Evolutionary conservation across 2,797 vertebrate species (phyloP).

Genomic region (Platalea minor): DNA sequence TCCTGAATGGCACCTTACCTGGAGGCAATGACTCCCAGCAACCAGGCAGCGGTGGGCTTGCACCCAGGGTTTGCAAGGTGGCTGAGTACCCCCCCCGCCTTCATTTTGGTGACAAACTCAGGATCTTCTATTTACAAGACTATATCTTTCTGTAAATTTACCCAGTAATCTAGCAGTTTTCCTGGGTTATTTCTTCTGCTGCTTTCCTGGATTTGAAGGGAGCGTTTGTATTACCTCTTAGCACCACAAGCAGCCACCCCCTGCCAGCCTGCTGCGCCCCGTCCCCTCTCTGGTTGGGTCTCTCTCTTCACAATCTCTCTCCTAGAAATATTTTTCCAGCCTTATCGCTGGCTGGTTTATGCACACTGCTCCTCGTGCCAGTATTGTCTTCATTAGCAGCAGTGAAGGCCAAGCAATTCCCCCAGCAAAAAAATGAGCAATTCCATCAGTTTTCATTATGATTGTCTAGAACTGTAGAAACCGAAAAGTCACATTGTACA

Average conservation of each 20-base stretch:
- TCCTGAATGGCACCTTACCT: background rate
- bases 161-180: background rate
- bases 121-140: background rate
- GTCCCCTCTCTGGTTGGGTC: background rate
- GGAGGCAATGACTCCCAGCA: background rate
- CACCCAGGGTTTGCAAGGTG: background rate
- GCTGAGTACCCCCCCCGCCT: background rate
- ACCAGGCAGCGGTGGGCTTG: background rate
- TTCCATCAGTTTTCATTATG: background rate
- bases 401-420: background rate
- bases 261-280: background rate
- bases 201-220: background rate
- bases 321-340: background rate
- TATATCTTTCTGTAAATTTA: background rate
- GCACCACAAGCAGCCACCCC: background rate
- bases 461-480: background rate
- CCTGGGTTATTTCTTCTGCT: background rate
- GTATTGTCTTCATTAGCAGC: background rate
- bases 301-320: background rate
- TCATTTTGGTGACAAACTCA: background rate
- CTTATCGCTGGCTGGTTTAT: background rate
- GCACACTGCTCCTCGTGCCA: background rate
- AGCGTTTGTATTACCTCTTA: fast-evolving
- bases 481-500: background rate
- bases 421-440: background rate